phyloP scores from a whole-genome alignment of 1,140 invertebrate genomes.

The Psix sp. region DNA sequence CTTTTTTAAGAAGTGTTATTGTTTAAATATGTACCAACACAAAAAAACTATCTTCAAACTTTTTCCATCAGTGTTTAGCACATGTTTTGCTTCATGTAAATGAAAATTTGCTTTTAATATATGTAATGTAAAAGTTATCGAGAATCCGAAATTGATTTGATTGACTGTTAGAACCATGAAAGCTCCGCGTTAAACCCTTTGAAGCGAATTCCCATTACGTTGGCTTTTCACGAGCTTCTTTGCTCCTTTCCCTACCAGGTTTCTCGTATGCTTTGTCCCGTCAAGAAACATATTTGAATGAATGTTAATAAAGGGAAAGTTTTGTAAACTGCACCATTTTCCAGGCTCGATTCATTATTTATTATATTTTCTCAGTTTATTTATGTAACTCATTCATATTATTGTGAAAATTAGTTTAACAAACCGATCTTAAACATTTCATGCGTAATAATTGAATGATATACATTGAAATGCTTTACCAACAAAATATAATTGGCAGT shows the following conservation, averaged over 20 bases:
- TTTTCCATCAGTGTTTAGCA: no score
- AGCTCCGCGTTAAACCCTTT: slow-evolving; percentile 51
- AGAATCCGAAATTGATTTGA: no score
- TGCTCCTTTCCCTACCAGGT: slow-evolving; percentile 43
- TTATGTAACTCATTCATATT: slow-evolving; percentile 19
- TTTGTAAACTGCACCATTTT: slow-evolving; percentile 31
- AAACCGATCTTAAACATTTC: background rate
- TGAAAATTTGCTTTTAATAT: no score
- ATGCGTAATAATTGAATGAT: slow-evolving; percentile 10
- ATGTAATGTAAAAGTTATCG: no score
- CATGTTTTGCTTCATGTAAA: no score
- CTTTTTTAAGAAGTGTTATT: no score
- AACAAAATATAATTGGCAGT: no score
- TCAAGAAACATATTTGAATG: slow-evolving; percentile 40
- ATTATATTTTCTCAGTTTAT: slow-evolving; percentile 18
- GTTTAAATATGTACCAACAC: no score
- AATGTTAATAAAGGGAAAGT: slow-evolving; percentile 42
- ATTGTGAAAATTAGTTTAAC: background rate
- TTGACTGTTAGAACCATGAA: background rate
- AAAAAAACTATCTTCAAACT: no score
- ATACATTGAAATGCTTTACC: no score
- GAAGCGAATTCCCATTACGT: slow-evolving; percentile 54
- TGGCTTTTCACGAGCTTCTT: slow-evolving; percentile 57
- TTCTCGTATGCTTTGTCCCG: slow-evolving; percentile 41
- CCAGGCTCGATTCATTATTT: slow-evolving; percentile 30